Evolutionary conservation across 2,113 vertebrate species (phyloP).

Genomic region (Puffinus mauretanicus): DNA sequence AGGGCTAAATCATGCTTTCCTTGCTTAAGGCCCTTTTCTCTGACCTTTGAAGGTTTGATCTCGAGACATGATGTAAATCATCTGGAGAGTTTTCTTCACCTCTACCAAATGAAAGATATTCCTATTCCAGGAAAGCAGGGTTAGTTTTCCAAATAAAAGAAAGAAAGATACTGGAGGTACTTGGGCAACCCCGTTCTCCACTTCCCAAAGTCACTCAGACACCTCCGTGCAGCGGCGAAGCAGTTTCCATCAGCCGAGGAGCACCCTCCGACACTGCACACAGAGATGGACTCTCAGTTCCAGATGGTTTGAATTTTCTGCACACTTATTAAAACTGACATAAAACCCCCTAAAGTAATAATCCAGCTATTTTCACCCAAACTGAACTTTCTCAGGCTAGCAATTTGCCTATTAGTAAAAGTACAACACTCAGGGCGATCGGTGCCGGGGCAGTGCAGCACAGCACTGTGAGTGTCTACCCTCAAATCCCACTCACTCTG

Average conservation of each 20-base stretch:
- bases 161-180: neutral
- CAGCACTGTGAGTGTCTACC: neutral
- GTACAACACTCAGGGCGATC: neutral
- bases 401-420: neutral
- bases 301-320: neutral
- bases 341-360: neutral
- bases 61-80: neutral
- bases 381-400: neutral
- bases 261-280: neutral
- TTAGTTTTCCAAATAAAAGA: neutral
- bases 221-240: neutral
- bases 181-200: neutral
- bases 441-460: rapidly evolving
- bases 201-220: neutral
- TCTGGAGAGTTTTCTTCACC: neutral
- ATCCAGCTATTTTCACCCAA: neutral
- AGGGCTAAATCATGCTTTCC: neutral
- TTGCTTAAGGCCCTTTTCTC: neutral
- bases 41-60: slow-evolving; percentile 38
- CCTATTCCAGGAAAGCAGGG: neutral
- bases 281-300: neutral
- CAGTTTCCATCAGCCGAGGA: neutral
- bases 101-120: neutral
- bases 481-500: neutral
- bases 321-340: neutral